A percentile compares a stretch with the other conserved stretches of the same genome.
Conservation (phyloP, 2,113 vertebrate genomes). For the Salminus brasiliensis region DNA sequence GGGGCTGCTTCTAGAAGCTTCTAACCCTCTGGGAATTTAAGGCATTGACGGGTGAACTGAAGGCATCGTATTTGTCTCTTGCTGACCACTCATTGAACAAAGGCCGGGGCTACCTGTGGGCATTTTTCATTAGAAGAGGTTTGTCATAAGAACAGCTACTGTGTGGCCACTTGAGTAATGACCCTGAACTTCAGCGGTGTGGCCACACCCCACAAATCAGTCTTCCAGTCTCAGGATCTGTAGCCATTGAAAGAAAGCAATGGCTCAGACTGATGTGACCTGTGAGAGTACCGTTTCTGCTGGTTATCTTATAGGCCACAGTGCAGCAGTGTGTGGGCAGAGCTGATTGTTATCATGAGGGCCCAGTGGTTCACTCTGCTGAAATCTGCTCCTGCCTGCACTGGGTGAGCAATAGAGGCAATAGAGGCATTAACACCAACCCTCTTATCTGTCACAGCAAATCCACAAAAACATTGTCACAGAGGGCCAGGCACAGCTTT, state of each 20-base stretch:
- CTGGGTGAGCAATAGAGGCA: background rate
- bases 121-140: conserved; percentile 8
- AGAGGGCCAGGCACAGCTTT: background rate
- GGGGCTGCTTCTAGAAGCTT: conserved; percentile 3
- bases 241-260: background rate
- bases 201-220: background rate
- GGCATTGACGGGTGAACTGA: conserved; percentile 4
- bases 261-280: background rate
- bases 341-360: conserved; percentile 25
- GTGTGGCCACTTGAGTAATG: conserved; percentile 14
- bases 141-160: background rate
- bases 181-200: background rate
- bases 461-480: conserved; percentile 2
- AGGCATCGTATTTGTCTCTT: conserved; percentile 3
- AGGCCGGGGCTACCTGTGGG: background rate
- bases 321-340: background rate
- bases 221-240: background rate
- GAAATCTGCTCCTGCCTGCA: background rate
- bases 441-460: conserved; percentile 24
- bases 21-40: conserved; percentile 4
- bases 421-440: background rate
- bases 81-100: conserved; percentile 3
- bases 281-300: background rate
- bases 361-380: background rate
- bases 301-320: conserved; percentile 1